phyloP scores from a whole-genome alignment of 2,113 vertebrate genomes.

The Scomber japonicus region DNA sequence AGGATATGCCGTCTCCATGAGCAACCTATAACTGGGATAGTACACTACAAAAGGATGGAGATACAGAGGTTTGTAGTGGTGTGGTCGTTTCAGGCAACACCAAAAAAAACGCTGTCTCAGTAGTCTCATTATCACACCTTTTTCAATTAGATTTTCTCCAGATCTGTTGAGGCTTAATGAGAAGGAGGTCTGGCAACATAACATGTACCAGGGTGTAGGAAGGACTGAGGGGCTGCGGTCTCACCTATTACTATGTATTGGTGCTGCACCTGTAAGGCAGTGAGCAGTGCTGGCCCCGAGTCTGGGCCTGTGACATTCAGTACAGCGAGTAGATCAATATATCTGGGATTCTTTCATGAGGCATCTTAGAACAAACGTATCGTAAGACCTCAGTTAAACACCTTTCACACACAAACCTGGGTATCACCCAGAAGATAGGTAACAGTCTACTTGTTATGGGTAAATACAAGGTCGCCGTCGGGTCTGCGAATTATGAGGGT shows the following conservation, averaged over 20 bases:
- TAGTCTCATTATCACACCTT: neutral
- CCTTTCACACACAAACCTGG: neutral
- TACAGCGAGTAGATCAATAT: slow-evolving; percentile 9
- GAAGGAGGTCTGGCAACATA: neutral
- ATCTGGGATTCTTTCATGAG: slow-evolving; percentile 7
- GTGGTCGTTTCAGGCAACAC: too few species aligned
- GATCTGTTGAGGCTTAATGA: neutral
- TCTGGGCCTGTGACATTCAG: slow-evolving; percentile 64
- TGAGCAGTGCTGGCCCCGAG: slow-evolving; percentile 42
- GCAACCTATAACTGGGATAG: neutral
- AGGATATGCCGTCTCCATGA: neutral
- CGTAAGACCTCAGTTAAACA: neutral
- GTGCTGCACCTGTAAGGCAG: slow-evolving; percentile 65
- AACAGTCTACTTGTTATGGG: neutral
- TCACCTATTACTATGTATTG: slow-evolving; percentile 8
- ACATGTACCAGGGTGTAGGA: neutral
- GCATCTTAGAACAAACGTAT: neutral
- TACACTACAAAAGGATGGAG: too few species aligned
- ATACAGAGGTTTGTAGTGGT: too few species aligned
- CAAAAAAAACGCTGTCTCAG: too few species aligned
- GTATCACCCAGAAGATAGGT: neutral
- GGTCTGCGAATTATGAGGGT: neutral
- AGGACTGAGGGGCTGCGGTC: neutral
- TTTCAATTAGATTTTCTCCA: neutral
- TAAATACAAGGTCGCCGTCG: slow-evolving; percentile 13